Evolutionary conservation across 2,797 vertebrate genomes (phyloP).

Genomic region (Rhinatrema bivittatum): DNA sequence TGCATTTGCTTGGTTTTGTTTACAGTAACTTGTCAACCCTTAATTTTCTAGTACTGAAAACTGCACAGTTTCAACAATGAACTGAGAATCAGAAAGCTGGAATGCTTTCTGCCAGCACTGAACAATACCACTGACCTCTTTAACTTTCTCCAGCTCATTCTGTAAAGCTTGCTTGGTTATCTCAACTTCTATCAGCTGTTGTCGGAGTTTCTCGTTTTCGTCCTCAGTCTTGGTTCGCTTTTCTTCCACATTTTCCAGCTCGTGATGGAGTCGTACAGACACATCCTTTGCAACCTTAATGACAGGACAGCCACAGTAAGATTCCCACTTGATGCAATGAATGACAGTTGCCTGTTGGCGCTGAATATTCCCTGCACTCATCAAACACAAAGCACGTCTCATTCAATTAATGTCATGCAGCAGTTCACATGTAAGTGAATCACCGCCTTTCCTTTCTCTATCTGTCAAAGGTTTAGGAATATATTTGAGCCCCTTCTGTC

Average conservation of each 20-base stretch:
- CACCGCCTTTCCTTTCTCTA: no score
- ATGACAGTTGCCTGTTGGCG: background rate
- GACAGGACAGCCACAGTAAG: slow-evolving; percentile 1
- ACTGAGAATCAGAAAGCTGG: no score
- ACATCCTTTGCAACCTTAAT: slow-evolving; percentile 94
- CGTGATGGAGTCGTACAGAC: slow-evolving; percentile 92
- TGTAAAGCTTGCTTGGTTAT: slow-evolving; percentile 91
- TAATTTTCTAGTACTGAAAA: no score
- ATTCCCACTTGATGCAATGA: no score
- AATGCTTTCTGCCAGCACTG: no score
- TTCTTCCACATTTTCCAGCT: slow-evolving; percentile 95
- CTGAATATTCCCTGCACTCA: background rate
- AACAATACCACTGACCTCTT: slow-evolving; percentile 89
- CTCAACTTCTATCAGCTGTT: slow-evolving; percentile 92
- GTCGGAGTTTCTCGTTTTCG: slow-evolving; percentile 91
- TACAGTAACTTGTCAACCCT: no score
- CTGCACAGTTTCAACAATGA: no score
- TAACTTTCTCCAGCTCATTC: slow-evolving; percentile 89
- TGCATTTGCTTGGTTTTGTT: no score
- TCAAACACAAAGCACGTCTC: background rate
- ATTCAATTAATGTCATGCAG: background rate
- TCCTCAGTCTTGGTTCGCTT: slow-evolving; percentile 92
- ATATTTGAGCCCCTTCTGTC: no score
- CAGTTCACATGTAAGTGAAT: background rate
- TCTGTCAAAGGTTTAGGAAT: no score